These are phyloP conservation scores for Gallinago nigripennis DNA, from an alignment of 2,797 vertebrate genomes.

Conservation along the genomic window DNA sequence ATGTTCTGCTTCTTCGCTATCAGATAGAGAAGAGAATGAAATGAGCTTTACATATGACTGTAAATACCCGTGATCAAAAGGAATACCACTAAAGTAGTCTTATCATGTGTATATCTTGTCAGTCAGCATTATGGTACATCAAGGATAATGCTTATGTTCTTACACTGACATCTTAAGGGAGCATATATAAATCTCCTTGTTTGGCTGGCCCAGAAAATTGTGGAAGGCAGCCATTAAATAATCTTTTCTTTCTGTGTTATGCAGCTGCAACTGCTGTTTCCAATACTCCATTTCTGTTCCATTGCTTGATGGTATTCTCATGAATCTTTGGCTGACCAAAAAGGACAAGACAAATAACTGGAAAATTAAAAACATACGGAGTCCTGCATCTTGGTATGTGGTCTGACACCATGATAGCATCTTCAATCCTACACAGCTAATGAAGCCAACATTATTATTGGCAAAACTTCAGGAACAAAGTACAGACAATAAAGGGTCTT, in stretches of 20 bases:
- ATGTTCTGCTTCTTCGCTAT: not conserved
- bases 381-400: conserved; percentile 12
- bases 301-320: not conserved
- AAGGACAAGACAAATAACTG: conserved; percentile 28
- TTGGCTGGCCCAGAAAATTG: not conserved
- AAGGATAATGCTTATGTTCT: conserved; percentile 22
- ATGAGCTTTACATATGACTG: not conserved
- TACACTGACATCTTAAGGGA: conserved; percentile 20
- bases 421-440: not conserved
- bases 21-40: conserved; percentile 15
- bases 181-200: not conserved
- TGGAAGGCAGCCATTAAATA: not conserved
- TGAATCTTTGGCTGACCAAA: not conserved
- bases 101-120: conserved; percentile 14
- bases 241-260: not conserved
- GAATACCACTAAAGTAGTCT: not conserved
- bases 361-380: conserved; percentile 44
- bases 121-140: conserved; percentile 20
- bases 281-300: not conserved
- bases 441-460: conserved; percentile 26
- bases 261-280: conserved; percentile 12
- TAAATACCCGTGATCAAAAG: conserved; percentile 48
- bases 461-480: conserved; percentile 15
- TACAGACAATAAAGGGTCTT: not conserved
- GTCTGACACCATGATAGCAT: conserved; percentile 29